Evolutionary conservation across 1,140 invertebrate genomes (phyloP).

Genomic region (Drosophila guanche): DNA sequence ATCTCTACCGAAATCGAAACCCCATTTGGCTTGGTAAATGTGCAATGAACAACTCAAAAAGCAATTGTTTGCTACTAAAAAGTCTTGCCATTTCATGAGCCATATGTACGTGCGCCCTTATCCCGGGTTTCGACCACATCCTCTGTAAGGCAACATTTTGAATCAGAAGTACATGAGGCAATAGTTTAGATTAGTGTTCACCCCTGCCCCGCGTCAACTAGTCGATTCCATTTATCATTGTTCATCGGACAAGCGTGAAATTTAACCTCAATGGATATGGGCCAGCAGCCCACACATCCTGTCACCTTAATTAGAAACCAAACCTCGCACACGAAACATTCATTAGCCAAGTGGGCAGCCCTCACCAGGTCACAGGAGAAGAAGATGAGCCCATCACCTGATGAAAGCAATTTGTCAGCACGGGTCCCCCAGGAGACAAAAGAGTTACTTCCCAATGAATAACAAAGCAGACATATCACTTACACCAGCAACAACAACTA

Average conservation of each 20-base stretch:
- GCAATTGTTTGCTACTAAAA: too few species aligned
- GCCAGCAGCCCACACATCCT: slow-evolving; percentile 15
- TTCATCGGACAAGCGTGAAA: neutral
- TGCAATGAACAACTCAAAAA: neutral
- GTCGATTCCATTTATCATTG: neutral
- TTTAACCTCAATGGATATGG: slow-evolving; percentile 20
- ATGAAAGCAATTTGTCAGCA: slow-evolving; percentile 33
- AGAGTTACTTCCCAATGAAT: slow-evolving; percentile 38
- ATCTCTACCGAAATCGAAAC: too few species aligned
- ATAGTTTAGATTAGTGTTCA: too few species aligned
- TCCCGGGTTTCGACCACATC: too few species aligned
- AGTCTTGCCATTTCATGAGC: too few species aligned
- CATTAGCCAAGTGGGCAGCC: slow-evolving; percentile 43
- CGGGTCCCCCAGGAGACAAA: slow-evolving; percentile 21
- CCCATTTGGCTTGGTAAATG: neutral
- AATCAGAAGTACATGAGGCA: too few species aligned
- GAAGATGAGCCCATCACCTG: slow-evolving; percentile 21
- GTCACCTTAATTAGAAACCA: slow-evolving; percentile 29
- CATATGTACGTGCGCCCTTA: too few species aligned
- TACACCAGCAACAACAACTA: neutral
- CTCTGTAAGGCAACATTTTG: too few species aligned
- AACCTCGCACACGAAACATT: slow-evolving; percentile 12
- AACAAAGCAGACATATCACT: slow-evolving; percentile 27
- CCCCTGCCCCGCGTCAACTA: neutral
- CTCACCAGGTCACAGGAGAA: neutral